These are phyloP conservation scores for Macrosiphum euphorbiae DNA, from an alignment of 2,888 invertebrate species.

Conservation along the genomic window DNA sequence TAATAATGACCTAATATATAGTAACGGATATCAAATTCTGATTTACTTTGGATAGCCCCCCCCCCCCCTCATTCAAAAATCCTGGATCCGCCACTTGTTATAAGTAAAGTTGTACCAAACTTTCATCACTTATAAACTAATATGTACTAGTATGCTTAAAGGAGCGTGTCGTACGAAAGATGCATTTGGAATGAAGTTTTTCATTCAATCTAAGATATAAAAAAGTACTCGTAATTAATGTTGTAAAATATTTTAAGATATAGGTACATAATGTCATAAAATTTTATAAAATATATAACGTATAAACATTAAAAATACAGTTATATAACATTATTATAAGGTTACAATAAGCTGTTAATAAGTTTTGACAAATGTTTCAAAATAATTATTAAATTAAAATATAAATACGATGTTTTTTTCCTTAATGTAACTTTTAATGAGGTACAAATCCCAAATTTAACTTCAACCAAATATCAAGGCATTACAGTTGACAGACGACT, in stretches of 20 bases:
- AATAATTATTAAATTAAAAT: not conserved
- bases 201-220: not conserved
- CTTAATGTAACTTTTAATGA: not conserved
- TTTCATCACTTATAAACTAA: not conserved
- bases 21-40: too few species aligned
- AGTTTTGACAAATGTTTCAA: not conserved
- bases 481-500: not conserved
- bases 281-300: not conserved
- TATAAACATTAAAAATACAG: not conserved
- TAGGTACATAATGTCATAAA: too few species aligned
- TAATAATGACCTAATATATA: too few species aligned
- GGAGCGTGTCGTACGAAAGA: not conserved
- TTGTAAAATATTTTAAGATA: not conserved
- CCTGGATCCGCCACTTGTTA: not conserved
- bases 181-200: slow-evolving; percentile 10
- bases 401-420: not conserved
- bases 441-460: not conserved
- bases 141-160: not conserved
- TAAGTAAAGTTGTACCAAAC: not conserved
- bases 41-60: too few species aligned
- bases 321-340: not conserved
- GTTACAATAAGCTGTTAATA: not conserved
- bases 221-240: not conserved
- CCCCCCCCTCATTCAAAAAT: too few species aligned
- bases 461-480: not conserved